Conservation (phyloP, 2,888 invertebrate genomes). For the Lasioglossum figueresi region DNA sequence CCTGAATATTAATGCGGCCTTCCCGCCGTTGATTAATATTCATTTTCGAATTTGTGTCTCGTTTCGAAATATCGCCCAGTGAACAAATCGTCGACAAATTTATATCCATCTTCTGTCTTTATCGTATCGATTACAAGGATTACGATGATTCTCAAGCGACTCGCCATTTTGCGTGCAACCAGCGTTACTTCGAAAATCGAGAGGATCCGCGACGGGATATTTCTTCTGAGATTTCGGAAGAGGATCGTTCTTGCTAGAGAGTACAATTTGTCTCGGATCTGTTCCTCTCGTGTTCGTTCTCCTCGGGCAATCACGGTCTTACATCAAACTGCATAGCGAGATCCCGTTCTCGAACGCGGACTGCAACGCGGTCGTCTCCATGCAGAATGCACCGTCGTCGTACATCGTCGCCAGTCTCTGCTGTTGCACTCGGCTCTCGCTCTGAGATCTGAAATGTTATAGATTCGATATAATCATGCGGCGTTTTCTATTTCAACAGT, state of each 20-base stretch:
- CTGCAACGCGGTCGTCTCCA: slow-evolving; percentile 82
- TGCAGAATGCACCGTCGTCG: slow-evolving; percentile 82
- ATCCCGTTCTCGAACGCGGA: slow-evolving; percentile 81
- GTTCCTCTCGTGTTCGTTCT: not conserved
- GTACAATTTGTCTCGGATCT: not conserved
- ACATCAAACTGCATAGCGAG: slow-evolving; percentile 81
- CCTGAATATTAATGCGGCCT: not conserved
- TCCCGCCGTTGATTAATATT: not conserved
- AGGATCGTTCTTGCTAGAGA: not conserved
- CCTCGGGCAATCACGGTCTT: slow-evolving; percentile 50
- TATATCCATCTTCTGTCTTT: not conserved
- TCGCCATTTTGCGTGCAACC: not conserved
- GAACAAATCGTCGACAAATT: not conserved
- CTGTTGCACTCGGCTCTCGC: slow-evolving; percentile 81
- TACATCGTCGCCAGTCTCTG: slow-evolving; percentile 81
- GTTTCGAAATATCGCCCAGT: not conserved
- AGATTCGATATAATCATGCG: not conserved
- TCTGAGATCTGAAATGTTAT: slow-evolving; percentile 77
- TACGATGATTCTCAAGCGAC: not conserved
- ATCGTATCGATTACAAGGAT: not conserved
- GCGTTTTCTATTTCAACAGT: too few relatives aligned
- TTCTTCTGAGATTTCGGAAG: not conserved
- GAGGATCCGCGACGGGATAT: slow-evolving; percentile 18
- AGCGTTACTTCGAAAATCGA: not conserved
- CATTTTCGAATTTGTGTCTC: slow-evolving; percentile 1